Evolutionary conservation across 2,888 invertebrate species (phyloP), one percentile per base, ranked within the genome.

Genomic region (Desoria tigrina): DNA sequence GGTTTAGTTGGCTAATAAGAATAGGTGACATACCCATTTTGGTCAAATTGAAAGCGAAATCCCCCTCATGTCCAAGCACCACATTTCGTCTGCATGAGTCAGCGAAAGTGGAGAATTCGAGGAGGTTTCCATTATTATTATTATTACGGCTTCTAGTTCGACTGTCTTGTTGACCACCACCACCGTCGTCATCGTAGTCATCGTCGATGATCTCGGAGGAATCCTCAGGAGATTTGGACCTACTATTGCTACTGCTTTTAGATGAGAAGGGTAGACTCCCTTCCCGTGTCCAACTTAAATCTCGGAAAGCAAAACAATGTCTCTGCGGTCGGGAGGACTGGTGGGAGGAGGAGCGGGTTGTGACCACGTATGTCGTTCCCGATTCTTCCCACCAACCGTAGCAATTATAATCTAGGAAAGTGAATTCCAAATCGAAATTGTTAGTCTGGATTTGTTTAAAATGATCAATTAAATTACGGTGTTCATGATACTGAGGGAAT

Each of bases 301-400:
- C 74, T 42, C 72, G 65, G 42, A 71, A 67, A 51, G 65, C 72
- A 50, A 74, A 72, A 63, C 74, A 74, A 61, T 60, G 72, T 32
- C 72, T 66, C 57, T 67, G 58, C 16, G 54, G 58, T 28, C 58
- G 61, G 56, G 59, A 56, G 51, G 63, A 63, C 54, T 60, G 45
- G 32, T 65, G 42, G 21, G 63, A 45, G 42, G 65, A 51, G 45
- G 58, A 61, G 56, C 58, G 61, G 63, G 65, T 63, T 66, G 74
- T 61, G 7, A 74, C 68, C 53, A 74, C 56, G 64, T 70, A 74
- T 24, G 65, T 72, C 26, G 71, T 62, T 28, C 73, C 75, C 50
- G 63, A 53, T 49, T 73, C 72, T 61, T 72, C 73, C 73, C 73
- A 75, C 73, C 66, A 73, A 6, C 75, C 75, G 63, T 73, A 69